A percentile compares a stretch with the other conserved stretches of the same genome.
phyloP scores from a whole-genome alignment of 2,113 vertebrate species.

The Sturnus vulgaris region DNA sequence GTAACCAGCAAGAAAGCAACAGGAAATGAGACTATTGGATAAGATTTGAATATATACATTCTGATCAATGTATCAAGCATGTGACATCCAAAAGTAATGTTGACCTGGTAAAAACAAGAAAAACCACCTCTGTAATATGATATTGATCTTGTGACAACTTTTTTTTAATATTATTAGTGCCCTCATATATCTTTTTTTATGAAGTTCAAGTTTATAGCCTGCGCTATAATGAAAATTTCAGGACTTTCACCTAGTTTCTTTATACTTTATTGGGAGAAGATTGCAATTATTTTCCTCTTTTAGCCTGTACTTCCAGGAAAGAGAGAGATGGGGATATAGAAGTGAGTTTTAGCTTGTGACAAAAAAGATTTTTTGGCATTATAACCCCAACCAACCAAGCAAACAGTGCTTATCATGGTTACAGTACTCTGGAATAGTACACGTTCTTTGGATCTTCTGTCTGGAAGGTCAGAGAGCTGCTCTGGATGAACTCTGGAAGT shows the following conservation, averaged over 20 bases:
- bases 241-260: neutral
- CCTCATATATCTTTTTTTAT: neutral
- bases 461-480: neutral
- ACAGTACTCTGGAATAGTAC: rapidly evolving
- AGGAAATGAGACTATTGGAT: neutral
- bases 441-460: neutral
- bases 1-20: neutral
- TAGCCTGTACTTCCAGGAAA: neutral
- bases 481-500: neutral
- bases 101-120: neutral
- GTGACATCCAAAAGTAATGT: neutral
- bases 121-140: neutral
- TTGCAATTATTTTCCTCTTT: neutral
- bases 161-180: neutral
- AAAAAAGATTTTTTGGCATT: neutral
- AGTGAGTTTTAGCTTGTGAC: neutral
- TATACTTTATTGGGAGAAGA: neutral
- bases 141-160: neutral
- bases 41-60: neutral
- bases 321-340: no score
- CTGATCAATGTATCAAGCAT: neutral
- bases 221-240: neutral
- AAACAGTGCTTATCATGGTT: neutral
- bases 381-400: neutral
- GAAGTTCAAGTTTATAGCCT: neutral